Evolutionary conservation across 2,797 vertebrate genomes (phyloP).

Genomic region (Gadopsis marmoratus): DNA sequence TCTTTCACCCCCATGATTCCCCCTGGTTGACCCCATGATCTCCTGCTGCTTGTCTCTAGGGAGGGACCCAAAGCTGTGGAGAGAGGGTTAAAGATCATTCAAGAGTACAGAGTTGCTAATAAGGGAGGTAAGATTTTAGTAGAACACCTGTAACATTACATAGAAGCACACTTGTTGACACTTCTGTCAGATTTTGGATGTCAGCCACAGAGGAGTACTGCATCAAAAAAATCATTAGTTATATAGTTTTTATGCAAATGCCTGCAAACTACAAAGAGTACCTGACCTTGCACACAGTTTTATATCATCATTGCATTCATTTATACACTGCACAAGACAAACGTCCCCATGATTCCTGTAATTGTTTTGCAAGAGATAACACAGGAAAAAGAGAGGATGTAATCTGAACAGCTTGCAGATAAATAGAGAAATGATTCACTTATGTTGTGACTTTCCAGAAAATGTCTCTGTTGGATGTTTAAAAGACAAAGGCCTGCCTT

Average conservation of each 20-base stretch:
- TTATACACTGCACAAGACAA: conserved; percentile 57
- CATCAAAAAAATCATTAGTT: conserved; percentile 1
- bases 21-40: conserved; percentile 35
- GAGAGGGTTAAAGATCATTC: conserved; percentile 37
- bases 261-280: background rate
- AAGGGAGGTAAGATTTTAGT: conserved; percentile 12
- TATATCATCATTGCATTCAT: conserved; percentile 53
- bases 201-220: background rate
- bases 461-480: conserved; percentile 21
- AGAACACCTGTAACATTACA: conserved; percentile 2
- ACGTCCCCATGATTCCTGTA: conserved; percentile 70
- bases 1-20: conserved; percentile 54
- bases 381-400: conserved; percentile 64
- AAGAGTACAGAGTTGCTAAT: conserved; percentile 4
- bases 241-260: background rate
- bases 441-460: conserved; percentile 25
- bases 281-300: conserved; percentile 37
- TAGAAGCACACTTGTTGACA: background rate
- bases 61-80: conserved; percentile 6
- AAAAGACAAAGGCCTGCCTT: conserved; percentile 27
- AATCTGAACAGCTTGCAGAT: conserved; percentile 60
- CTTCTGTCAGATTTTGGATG: background rate
- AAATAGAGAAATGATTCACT: conserved; percentile 48
- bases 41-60: conserved; percentile 29
- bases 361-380: conserved; percentile 79